Percentiles rank a stretch among this genome's conserved stretches.
Evolutionary conservation across 1,140 invertebrate genomes (phyloP).

Genomic region (Acyrthosiphon pisum): DNA sequence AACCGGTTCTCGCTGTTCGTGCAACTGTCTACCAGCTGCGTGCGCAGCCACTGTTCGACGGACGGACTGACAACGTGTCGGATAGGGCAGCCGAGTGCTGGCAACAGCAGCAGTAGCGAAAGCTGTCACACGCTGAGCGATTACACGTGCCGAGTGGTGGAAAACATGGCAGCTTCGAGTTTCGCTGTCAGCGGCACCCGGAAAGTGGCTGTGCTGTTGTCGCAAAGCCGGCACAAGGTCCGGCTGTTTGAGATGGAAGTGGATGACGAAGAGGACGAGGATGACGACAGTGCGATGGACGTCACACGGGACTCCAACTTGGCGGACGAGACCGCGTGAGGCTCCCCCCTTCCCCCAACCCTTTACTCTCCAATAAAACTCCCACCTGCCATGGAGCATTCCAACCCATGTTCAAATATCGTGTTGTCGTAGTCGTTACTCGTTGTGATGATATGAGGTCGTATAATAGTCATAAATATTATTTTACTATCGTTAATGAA

Average conservation of each 20-base stretch:
- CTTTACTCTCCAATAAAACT: neutral
- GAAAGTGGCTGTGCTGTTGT: slow-evolving; percentile 86
- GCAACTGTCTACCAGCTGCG: slow-evolving; percentile 70
- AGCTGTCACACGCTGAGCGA: slow-evolving; percentile 64
- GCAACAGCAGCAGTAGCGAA: neutral
- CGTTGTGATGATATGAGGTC: neutral
- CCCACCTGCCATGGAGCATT: neutral
- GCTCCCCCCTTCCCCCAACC: no score
- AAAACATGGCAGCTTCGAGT: slow-evolving; percentile 75
- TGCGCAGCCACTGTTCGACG: slow-evolving; percentile 63
- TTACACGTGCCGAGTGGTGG: slow-evolving; percentile 67
- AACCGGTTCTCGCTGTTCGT: slow-evolving; percentile 70
- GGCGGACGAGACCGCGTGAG: neutral
- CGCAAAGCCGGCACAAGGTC: slow-evolving; percentile 80
- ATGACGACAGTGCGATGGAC: slow-evolving; percentile 59
- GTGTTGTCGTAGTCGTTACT: neutral
- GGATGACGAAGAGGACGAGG: slow-evolving; percentile 84
- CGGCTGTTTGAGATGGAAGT: slow-evolving; percentile 90
- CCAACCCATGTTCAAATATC: neutral
- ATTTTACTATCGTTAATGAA: no score
- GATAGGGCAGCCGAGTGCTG: slow-evolving; percentile 60
- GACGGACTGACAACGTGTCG: slow-evolving; percentile 62
- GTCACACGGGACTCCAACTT: slow-evolving; percentile 27
- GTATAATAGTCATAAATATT: no score
- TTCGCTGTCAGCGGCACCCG: slow-evolving; percentile 86